These are phyloP conservation scores for Gari tellinella DNA, from an alignment of 2,888 invertebrate species.

Conservation along the genomic window DNA sequence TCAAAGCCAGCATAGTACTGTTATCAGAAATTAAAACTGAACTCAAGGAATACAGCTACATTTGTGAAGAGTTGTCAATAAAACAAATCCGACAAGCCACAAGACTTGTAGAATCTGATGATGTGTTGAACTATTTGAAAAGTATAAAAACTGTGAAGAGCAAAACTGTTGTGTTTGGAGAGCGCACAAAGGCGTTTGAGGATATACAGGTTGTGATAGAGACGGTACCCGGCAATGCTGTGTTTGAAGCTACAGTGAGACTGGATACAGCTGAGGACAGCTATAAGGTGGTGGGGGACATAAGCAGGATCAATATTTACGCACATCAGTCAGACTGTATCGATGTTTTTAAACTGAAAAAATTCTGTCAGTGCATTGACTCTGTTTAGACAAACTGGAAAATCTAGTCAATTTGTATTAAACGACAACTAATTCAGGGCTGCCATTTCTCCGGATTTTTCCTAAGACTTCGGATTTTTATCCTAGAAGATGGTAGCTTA, in stretches of 20 bases:
- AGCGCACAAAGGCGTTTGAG: constrained; percentile 38
- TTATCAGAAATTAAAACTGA: constrained; percentile 89
- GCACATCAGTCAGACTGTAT: constrained; percentile 84
- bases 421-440: too few relatives aligned
- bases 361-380: constrained; percentile 83
- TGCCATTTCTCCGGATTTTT: too few relatives aligned
- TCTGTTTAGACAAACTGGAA: too few relatives aligned
- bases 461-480: too few relatives aligned
- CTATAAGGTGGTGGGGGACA: constrained; percentile 88
- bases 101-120: constrained; percentile 81
- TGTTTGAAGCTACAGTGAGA: constrained; percentile 92
- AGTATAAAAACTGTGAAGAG: constrained; percentile 80
- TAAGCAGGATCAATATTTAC: constrained; percentile 84
- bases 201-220: constrained; percentile 87
- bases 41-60: constrained; percentile 83
- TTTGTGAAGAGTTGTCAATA: constrained; percentile 86
- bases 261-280: constrained; percentile 81
- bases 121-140: constrained; percentile 53
- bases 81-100: constrained; percentile 88
- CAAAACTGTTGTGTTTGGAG: constrained; percentile 41
- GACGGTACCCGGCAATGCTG: constrained; percentile 89
- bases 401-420: too few relatives aligned
- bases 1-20: constrained; percentile 87
- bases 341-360: constrained; percentile 73
- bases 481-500: too few relatives aligned